Evolutionary conservation across 2,888 invertebrate genomes (phyloP).

Genomic region (Eulithis prunata): DNA sequence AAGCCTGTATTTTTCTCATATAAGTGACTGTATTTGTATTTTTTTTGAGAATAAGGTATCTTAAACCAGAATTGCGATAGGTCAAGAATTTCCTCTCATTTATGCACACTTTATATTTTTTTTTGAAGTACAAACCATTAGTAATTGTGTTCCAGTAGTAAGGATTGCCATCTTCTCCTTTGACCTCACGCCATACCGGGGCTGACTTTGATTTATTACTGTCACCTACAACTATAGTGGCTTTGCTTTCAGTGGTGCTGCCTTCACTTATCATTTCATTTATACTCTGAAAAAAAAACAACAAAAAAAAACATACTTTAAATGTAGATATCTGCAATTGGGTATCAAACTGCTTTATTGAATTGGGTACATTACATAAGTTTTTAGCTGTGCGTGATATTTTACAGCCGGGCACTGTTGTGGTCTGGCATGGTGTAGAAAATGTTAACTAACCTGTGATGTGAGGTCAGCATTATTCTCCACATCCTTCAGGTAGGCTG

Average conservation of each 20-base stretch:
- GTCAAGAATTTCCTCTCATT: too few species aligned
- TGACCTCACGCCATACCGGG: slow-evolving; percentile 90
- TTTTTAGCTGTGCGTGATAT: too few species aligned
- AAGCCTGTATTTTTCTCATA: too few species aligned
- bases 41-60: too few species aligned
- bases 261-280: slow-evolving; percentile 68
- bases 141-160: slow-evolving; percentile 95
- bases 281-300: slow-evolving; percentile 60
- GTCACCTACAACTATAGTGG: slow-evolving; percentile 48
- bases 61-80: too few species aligned
- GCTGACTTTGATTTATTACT: slow-evolving; percentile 46
- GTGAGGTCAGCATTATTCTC: slow-evolving; percentile 87
- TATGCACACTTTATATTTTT: not conserved
- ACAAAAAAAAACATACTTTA: not conserved
- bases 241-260: slow-evolving; percentile 49
- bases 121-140: slow-evolving; percentile 83
- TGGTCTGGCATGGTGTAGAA: too few species aligned
- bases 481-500: slow-evolving; percentile 94
- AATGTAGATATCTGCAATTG: too few species aligned
- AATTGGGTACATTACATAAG: too few species aligned
- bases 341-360: too few species aligned
- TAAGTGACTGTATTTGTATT: too few species aligned
- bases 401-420: too few species aligned
- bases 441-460: slow-evolving; percentile 66
- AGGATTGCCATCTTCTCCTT: slow-evolving; percentile 89